These are phyloP conservation scores for Myotis myotis DNA, from an alignment of 2,797 vertebrate genomes.

Conservation along the genomic window DNA sequence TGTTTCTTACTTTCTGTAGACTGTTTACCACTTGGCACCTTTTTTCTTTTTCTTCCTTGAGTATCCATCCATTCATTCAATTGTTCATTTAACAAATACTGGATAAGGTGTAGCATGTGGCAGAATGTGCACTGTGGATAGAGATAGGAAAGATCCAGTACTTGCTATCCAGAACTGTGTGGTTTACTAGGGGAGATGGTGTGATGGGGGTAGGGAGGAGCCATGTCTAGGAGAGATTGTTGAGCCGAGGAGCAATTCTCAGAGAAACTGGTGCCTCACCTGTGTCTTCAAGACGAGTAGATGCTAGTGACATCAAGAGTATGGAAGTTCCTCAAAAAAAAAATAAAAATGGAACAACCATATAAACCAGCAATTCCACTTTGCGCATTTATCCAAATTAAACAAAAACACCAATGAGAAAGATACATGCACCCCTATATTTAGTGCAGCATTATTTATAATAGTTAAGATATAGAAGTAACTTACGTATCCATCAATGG, in stretches of 20 bases:
- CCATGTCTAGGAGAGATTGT: background rate
- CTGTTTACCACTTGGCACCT: background rate
- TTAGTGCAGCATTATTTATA: background rate
- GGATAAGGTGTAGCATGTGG: background rate
- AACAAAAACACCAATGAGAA: background rate
- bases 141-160: background rate
- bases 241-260: background rate
- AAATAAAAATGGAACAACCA: background rate
- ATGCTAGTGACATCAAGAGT: background rate
- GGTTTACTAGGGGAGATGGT: background rate
- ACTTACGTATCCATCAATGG: background rate
- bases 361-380: background rate
- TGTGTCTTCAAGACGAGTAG: background rate
- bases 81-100: background rate
- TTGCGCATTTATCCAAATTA: background rate
- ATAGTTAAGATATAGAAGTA: background rate
- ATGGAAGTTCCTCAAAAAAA: background rate
- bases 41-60: background rate
- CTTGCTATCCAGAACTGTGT: background rate
- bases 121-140: background rate
- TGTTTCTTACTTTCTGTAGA: constrained; percentile 5
- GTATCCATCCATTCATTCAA: background rate
- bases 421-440: background rate
- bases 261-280: background rate
- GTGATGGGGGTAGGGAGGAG: background rate